Percentiles rank a stretch among this genome's conserved stretches.
Conservation (phyloP, 1,140 invertebrate genomes). For the Aphelinus certus region DNA sequence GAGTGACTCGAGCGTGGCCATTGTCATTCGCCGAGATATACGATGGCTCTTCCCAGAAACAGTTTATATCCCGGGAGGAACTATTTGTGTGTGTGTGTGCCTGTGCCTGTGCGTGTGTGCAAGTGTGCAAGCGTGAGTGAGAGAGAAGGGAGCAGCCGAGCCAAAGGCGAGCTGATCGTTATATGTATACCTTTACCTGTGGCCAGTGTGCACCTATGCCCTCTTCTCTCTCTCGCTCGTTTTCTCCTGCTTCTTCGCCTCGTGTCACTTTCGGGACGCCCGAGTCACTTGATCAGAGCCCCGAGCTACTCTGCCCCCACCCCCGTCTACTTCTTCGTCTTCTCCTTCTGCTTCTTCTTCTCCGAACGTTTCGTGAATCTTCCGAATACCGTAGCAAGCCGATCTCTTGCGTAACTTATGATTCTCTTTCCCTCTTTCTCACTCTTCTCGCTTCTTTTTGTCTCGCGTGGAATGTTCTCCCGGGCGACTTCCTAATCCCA, state of each 20-base stretch:
- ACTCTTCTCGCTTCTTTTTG: conserved; percentile 17
- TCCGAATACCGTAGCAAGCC: conserved; percentile 1
- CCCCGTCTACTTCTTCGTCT: no score
- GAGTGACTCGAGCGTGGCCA: conserved; percentile 55
- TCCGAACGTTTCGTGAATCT: conserved; percentile 35
- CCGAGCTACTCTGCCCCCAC: conserved; percentile 12
- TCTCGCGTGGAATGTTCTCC: conserved; percentile 24
- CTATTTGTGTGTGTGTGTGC: not conserved
- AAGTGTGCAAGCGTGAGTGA: not conserved
- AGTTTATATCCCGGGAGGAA: conserved; percentile 61
- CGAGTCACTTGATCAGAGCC: conserved; percentile 54
- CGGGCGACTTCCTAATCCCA: conserved; percentile 30
- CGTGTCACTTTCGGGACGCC: conserved; percentile 51
- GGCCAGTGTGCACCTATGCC: conserved; percentile 18
- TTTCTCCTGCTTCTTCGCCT: conserved; percentile 44
- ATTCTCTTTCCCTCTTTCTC: conserved; percentile 22
- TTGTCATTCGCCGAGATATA: conserved; percentile 64
- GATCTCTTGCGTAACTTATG: conserved; percentile 37
- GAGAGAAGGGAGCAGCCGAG: conserved; percentile 12
- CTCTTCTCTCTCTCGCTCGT: conserved; percentile 14
- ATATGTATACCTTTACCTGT: conserved; percentile 48
- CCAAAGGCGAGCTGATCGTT: conserved; percentile 48
- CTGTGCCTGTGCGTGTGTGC: no score
- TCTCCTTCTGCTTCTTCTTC: conserved; percentile 1
- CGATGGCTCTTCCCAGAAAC: conserved; percentile 62